phyloP scores from a whole-genome alignment of 2,888 invertebrate genomes.

The Ormyrus pomaceus region DNA sequence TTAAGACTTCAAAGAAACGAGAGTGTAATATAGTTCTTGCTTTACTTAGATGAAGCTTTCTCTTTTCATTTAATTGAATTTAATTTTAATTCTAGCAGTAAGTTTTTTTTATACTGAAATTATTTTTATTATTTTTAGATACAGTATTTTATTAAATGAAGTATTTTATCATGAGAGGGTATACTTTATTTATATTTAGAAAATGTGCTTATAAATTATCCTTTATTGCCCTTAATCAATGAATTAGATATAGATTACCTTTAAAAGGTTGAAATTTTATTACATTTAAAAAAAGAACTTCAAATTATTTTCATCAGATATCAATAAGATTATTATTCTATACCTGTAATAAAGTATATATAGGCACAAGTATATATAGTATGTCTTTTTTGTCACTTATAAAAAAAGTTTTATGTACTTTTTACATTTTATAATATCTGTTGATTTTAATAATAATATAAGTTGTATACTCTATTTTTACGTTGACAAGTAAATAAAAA shows the following conservation, averaged over 20 bases:
- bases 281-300: background rate
- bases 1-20: too few species aligned
- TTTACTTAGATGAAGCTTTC: background rate
- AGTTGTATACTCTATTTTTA: background rate
- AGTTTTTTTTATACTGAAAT: too few species aligned
- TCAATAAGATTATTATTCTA: background rate
- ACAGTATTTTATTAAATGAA: too few species aligned
- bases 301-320: background rate
- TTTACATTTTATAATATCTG: background rate
- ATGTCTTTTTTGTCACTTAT: constrained; percentile 3
- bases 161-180: too few species aligned
- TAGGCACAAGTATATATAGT: background rate
- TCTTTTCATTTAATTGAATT: background rate
- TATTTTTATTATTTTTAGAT: too few species aligned
- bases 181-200: too few species aligned
- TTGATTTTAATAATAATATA: background rate
- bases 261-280: background rate
- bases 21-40: too few species aligned
- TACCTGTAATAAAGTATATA: constrained; percentile 3
- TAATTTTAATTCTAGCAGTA: background rate
- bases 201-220: too few species aligned
- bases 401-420: background rate
- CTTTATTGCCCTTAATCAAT: too few species aligned
- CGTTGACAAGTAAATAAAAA: background rate
- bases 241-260: too few species aligned